Percentiles rank a stretch among this genome's conserved stretches.
Evolutionary conservation across 2,888 invertebrate species (phyloP).

Genomic region (Agriopis marginaria): DNA sequence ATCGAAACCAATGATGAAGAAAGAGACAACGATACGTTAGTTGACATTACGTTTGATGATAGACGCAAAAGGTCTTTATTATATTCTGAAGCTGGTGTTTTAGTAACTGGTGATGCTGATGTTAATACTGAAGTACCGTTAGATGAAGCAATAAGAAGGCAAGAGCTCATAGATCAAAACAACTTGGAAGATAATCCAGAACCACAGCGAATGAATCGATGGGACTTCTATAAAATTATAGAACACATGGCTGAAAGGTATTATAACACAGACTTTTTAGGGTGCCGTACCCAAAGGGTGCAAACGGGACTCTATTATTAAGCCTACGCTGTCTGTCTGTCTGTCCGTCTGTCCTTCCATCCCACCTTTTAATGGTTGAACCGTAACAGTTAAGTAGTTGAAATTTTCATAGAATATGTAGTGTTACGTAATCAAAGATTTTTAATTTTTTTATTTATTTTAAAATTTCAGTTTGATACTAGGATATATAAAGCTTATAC

Average conservation of each 20-base stretch:
- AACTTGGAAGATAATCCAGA: constrained; percentile 59
- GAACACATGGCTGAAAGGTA: constrained; percentile 87
- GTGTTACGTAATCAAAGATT: no score
- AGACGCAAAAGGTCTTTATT: constrained; percentile 68
- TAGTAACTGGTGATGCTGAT: constrained; percentile 54
- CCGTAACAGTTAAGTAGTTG: no score
- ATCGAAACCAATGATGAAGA: constrained; percentile 47
- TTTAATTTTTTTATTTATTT: no score
- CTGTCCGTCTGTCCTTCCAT: no score
- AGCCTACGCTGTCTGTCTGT: no score
- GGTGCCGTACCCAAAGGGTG: no score
- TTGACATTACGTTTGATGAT: constrained; percentile 75
- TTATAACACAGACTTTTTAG: no score
- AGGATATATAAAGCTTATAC: no score
- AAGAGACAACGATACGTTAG: constrained; percentile 68
- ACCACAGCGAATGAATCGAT: constrained; percentile 83
- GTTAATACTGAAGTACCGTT: constrained; percentile 66
- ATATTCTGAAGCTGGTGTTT: constrained; percentile 72
- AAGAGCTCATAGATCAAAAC: constrained; percentile 78
- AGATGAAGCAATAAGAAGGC: constrained; percentile 79
- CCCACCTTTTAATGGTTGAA: no score
- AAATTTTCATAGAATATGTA: no score
- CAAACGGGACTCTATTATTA: no score
- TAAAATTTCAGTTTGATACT: no score
- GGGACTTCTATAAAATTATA: constrained; percentile 89